A percentile compares a stretch with the other conserved stretches of the same genome.
Evolutionary conservation across 2,797 vertebrate genomes (phyloP).

Genomic region (Enteromius argenteus): DNA sequence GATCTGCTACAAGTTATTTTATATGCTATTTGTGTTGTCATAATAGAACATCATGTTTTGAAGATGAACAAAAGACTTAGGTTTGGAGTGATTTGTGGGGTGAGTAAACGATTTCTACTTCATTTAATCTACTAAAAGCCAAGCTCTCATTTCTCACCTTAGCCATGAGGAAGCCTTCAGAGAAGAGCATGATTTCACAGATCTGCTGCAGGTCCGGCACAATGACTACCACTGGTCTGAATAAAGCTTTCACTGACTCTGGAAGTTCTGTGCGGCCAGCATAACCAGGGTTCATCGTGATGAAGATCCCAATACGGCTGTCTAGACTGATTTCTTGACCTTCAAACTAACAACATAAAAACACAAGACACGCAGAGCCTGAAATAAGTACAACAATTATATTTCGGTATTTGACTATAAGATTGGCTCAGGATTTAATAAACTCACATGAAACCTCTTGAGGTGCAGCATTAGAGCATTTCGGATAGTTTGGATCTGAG

Average conservation of each 20-base stretch:
- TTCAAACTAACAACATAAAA: slow-evolving; percentile 84
- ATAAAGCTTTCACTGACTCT: slow-evolving; percentile 95
- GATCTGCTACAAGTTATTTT: background rate
- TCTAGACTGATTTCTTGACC: slow-evolving; percentile 92
- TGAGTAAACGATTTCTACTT: background rate
- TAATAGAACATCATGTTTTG: background rate
- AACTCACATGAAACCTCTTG: slow-evolving; percentile 87
- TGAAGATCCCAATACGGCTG: slow-evolving; percentile 92
- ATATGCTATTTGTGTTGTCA: background rate
- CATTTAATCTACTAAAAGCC: background rate
- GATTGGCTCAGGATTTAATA: background rate
- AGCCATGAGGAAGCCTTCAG: slow-evolving; percentile 93
- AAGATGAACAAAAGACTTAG: background rate
- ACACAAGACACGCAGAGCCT: background rate
- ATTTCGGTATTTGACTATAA: background rate
- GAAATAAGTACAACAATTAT: background rate
- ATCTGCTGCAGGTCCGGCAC: slow-evolving; percentile 97
- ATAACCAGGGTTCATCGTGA: slow-evolving; percentile 98
- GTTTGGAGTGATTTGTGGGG: background rate
- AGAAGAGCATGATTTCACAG: slow-evolving; percentile 99
- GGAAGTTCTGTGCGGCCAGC: slow-evolving; percentile 95
- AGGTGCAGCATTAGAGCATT: slow-evolving; percentile 90
- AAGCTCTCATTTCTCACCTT: slow-evolving; percentile 79
- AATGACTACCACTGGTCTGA: slow-evolving; percentile 96
- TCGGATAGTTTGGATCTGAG: slow-evolving; percentile 95